Evolutionary conservation across 1,140 invertebrate species (phyloP).

Genomic region (Conus ventricosus): DNA sequence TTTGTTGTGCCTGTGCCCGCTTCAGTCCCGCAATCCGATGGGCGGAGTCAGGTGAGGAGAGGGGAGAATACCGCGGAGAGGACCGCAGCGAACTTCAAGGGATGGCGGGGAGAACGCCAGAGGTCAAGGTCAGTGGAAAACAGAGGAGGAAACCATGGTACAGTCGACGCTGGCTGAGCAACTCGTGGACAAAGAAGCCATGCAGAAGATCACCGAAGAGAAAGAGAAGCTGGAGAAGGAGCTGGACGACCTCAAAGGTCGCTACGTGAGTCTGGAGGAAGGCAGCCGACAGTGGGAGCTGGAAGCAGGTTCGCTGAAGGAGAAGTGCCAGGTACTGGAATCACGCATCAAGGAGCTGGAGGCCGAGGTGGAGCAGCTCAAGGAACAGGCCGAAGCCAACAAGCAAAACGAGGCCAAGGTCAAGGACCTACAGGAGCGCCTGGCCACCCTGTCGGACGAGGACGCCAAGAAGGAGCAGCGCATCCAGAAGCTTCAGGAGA

Average conservation of each 20-base stretch:
- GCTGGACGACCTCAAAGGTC: background rate
- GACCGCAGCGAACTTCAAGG: slow-evolving; percentile 2
- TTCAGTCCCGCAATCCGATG: background rate
- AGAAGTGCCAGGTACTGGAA: slow-evolving; percentile 18
- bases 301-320: slow-evolving; percentile 18
- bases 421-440: slow-evolving; percentile 37
- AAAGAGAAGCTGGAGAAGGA: slow-evolving; percentile 32
- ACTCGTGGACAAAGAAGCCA: slow-evolving; percentile 28
- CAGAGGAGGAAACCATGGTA: slow-evolving; percentile 17
- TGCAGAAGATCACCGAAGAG: slow-evolving; percentile 34
- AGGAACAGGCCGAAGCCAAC: slow-evolving; percentile 23
- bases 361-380: slow-evolving; percentile 1
- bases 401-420: slow-evolving; percentile 39
- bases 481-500: slow-evolving; percentile 39
- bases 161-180: slow-evolving; percentile 27
- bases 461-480: slow-evolving; percentile 41
- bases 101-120: slow-evolving; percentile 1
- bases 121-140: slow-evolving; percentile 6
- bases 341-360: slow-evolving; percentile 33
- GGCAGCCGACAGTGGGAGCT: background rate
- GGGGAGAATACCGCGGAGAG: slow-evolving; percentile 8
- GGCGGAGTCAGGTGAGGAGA: background rate
- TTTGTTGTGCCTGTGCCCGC: background rate
- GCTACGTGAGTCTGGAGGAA: slow-evolving; percentile 4
- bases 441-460: slow-evolving; percentile 28